Conservation (phyloP, 2,888 invertebrate species). For the Ochropleura plecta region DNA sequence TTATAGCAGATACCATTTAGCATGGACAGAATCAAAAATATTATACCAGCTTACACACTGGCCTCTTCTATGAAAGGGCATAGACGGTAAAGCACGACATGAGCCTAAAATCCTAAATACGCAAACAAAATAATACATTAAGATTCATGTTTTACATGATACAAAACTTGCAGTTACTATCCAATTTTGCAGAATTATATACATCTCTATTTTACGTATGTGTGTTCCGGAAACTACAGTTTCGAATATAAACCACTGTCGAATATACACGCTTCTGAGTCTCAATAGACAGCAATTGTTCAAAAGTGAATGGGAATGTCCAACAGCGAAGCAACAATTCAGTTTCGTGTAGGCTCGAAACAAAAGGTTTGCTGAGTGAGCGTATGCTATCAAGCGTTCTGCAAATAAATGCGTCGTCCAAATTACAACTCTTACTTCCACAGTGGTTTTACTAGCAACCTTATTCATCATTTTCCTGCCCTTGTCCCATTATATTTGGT, state of each 20-base stretch:
- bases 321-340: slow-evolving; percentile 38
- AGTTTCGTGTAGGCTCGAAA: slow-evolving; percentile 33
- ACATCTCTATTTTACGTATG: not conserved
- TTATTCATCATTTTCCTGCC: too few relatives aligned
- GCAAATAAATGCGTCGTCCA: slow-evolving; percentile 32
- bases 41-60: not conserved
- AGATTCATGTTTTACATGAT: too few relatives aligned
- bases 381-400: slow-evolving; percentile 14
- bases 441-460: too few relatives aligned
- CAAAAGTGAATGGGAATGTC: slow-evolving; percentile 24
- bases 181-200: not conserved
- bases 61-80: not conserved
- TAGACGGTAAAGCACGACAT: not conserved
- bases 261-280: slow-evolving; percentile 8
- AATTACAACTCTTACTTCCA: not conserved
- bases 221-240: not conserved
- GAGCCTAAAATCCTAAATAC: not conserved
- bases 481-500: too few relatives aligned
- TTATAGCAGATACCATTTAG: too few relatives aligned
- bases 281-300: slow-evolving; percentile 31
- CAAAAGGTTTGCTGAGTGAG: slow-evolving; percentile 35
- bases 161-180: not conserved
- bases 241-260: slow-evolving; percentile 21
- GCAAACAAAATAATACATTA: not conserved
- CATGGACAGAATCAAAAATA: not conserved